These are phyloP conservation scores for Lottia gigantea DNA, from an alignment of 2,888 invertebrate species.

Conservation along the genomic window DNA sequence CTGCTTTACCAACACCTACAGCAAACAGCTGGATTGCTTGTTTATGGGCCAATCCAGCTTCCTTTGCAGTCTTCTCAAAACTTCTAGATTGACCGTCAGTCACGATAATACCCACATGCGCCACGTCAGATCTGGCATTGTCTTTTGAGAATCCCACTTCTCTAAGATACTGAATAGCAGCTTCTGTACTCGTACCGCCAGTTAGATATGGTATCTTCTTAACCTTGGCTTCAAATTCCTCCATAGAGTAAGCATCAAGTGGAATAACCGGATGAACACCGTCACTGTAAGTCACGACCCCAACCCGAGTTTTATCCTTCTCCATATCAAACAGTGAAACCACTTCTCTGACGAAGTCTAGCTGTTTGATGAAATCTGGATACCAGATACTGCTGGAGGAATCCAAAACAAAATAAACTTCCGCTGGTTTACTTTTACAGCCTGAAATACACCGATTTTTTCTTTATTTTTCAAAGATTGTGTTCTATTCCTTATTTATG, in stretches of 20 bases:
- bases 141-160: conserved; percentile 3
- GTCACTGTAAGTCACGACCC: conserved; percentile 32
- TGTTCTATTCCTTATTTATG: no score
- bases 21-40: conserved; percentile 58
- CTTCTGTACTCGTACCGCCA: conserved; percentile 21
- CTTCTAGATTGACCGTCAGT: conserved; percentile 36
- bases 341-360: conserved; percentile 30
- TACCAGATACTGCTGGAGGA: conserved; percentile 31
- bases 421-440: conserved; percentile 18
- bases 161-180: conserved; percentile 15
- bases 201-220: conserved; percentile 9
- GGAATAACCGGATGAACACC: conserved; percentile 24
- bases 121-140: conserved; percentile 17
- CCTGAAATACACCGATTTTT: background rate
- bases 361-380: conserved; percentile 23
- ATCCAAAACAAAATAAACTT: conserved; percentile 34
- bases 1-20: conserved; percentile 59
- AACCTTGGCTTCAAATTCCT: background rate
- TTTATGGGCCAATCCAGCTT: conserved; percentile 28
- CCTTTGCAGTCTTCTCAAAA: conserved; percentile 19
- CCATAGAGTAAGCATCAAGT: conserved; percentile 9
- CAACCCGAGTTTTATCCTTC: conserved; percentile 29
- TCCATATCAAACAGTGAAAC: conserved; percentile 30
- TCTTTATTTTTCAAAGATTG: background rate
- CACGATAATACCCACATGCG: conserved; percentile 29